Evolutionary conservation across 1,140 invertebrate species (phyloP).

Genomic region (Drosophila bifasciata): DNA sequence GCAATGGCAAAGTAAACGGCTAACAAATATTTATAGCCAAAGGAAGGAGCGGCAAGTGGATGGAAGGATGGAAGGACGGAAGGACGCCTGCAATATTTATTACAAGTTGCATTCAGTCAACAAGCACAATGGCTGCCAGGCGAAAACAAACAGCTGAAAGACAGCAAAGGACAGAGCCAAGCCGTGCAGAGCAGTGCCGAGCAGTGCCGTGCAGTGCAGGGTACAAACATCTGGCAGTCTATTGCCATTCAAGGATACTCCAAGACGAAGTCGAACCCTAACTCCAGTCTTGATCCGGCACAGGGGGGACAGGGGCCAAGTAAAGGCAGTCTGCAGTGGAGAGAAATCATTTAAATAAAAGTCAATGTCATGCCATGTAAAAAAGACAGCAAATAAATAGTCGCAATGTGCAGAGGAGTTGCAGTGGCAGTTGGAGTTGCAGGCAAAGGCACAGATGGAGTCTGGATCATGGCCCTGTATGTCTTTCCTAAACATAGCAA

Average conservation of each 20-base stretch:
- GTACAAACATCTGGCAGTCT: conserved; percentile 47
- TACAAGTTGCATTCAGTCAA: conserved; percentile 76
- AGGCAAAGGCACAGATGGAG: conserved; percentile 23
- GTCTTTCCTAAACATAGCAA: conserved; percentile 28
- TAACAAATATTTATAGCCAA: conserved; percentile 78
- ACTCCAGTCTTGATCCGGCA: neutral
- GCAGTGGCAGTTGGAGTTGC: conserved; percentile 30
- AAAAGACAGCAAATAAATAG: conserved; percentile 78
- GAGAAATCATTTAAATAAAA: conserved; percentile 82
- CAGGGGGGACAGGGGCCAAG: conserved; percentile 4
- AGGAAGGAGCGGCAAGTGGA: conserved; percentile 41
- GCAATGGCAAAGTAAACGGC: conserved; percentile 74
- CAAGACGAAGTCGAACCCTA: conserved; percentile 7
- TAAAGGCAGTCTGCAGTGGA: conserved; percentile 46
- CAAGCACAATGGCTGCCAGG: conserved; percentile 59
- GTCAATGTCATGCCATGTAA: conserved; percentile 80
- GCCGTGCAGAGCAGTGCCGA: too few relatives aligned
- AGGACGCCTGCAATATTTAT: conserved; percentile 73
- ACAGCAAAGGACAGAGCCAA: conserved; percentile 8
- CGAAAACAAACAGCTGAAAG: conserved; percentile 64
- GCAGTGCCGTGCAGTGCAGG: too few relatives aligned
- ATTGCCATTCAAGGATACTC: conserved; percentile 64
- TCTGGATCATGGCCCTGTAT: conserved; percentile 24
- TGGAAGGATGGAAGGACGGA: conserved; percentile 26
- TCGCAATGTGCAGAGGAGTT: neutral